These are phyloP conservation scores for Scolanthus callimorphus DNA, from an alignment of 92 coral and sea anemone genomes.

Conservation along the genomic window DNA sequence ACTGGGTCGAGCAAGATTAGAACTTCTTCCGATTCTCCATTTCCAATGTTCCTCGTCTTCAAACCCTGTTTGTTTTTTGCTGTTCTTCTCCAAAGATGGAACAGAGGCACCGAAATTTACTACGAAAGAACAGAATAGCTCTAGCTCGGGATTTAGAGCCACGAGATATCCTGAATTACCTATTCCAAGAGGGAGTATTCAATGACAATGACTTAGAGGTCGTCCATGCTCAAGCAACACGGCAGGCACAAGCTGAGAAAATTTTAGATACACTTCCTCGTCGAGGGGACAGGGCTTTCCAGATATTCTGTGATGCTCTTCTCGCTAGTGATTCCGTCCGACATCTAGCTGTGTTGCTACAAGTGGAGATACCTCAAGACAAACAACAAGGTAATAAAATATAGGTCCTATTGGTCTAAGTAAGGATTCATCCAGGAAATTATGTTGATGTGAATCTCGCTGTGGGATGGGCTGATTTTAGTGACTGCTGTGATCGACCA, in stretches of 20 bases:
- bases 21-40: too few species aligned
- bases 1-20: too few species aligned
- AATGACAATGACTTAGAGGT: slow-evolving; percentile 65
- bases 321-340: slow-evolving; percentile 53
- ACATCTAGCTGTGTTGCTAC: slow-evolving; percentile 61
- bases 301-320: slow-evolving; percentile 66
- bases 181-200: slow-evolving; percentile 67
- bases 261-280: slow-evolving; percentile 74
- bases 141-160: slow-evolving; percentile 80
- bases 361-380: slow-evolving; percentile 34
- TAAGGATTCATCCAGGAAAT: too few species aligned
- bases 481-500: too few species aligned
- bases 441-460: too few species aligned
- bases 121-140: slow-evolving; percentile 62
- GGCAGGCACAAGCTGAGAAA: slow-evolving; percentile 61
- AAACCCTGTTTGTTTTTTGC: too few species aligned
- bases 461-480: too few species aligned
- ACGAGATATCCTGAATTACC: slow-evolving; percentile 39
- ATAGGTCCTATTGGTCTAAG: too few species aligned
- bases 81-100: slow-evolving; percentile 24
- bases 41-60: too few species aligned
- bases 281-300: slow-evolving; percentile 77
- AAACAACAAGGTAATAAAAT: slow-evolving; percentile 16
- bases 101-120: slow-evolving; percentile 54
- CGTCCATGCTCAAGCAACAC: slow-evolving; percentile 48